Evolutionary conservation across 2,888 invertebrate species (phyloP).

Genomic region (Agrilus cyanescens): DNA sequence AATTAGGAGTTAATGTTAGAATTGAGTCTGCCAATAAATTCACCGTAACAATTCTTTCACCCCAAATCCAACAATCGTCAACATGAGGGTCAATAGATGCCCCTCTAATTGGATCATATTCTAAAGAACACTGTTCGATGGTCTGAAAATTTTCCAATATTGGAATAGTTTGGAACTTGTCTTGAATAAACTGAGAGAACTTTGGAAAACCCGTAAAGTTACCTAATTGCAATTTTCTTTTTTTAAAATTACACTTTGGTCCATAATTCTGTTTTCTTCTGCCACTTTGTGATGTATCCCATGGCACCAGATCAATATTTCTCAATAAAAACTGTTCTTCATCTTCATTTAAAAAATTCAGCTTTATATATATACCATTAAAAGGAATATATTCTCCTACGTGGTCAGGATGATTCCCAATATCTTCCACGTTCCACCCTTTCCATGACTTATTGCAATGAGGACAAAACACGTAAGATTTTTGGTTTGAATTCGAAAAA

Average conservation of each 20-base stretch:
- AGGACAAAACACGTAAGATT: conserved; percentile 64
- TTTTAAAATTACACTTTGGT: conserved; percentile 97
- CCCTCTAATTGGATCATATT: conserved; percentile 77
- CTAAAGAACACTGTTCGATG: conserved; percentile 92
- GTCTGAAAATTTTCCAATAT: conserved; percentile 62
- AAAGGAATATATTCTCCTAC: conserved; percentile 45
- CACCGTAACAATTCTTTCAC: conserved; percentile 88
- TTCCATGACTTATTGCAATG: conserved; percentile 63
- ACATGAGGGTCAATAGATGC: conserved; percentile 96
- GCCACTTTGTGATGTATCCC: conserved; percentile 92
- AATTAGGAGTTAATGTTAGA: conserved; percentile 64
- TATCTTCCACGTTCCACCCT: conserved; percentile 52
- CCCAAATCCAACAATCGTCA: conserved; percentile 99
- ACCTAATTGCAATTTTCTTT: conserved; percentile 65
- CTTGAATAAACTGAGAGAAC: conserved; percentile 66
- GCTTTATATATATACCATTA: conserved; percentile 53
- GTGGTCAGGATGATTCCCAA: conserved; percentile 55
- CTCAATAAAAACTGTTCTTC: conserved; percentile 58
- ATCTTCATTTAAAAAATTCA: conserved; percentile 57
- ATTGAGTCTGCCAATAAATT: conserved; percentile 74
- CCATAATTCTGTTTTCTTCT: conserved; percentile 96
- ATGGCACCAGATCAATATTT: conserved; percentile 66
- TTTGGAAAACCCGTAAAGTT: conserved; percentile 80
- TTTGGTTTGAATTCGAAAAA: conserved; percentile 33
- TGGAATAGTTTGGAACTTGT: conserved; percentile 51